Percentiles rank a stretch among this genome's conserved stretches.
phyloP scores from a whole-genome alignment of 2,888 invertebrate species.

The Coleophora deauratella region DNA sequence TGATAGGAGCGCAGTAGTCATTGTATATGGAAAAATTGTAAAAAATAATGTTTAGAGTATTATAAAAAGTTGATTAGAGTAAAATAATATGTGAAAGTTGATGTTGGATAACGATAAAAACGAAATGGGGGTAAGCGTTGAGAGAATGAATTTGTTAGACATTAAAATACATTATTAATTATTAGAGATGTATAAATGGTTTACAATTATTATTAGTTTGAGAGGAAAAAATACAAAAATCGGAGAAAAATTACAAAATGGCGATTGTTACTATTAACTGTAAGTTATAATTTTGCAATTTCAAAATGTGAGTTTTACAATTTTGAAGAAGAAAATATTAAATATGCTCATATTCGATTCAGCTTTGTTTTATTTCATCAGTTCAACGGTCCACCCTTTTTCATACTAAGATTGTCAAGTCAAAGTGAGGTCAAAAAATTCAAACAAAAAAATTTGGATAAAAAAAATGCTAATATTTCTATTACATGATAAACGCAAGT shows the following conservation, averaged over 20 bases:
- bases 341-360: slow-evolving; percentile 70
- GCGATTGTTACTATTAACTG: slow-evolving; percentile 73
- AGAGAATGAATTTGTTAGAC: slow-evolving; percentile 72
- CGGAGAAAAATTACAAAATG: slow-evolving; percentile 57
- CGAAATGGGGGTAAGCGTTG: slow-evolving; percentile 59
- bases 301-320: slow-evolving; percentile 75
- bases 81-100: slow-evolving; percentile 56
- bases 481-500: no score
- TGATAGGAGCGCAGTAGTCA: slow-evolving; percentile 50
- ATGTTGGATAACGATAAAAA: slow-evolving; percentile 57
- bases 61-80: slow-evolving; percentile 60
- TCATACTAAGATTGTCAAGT: no score
- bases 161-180: slow-evolving; percentile 72
- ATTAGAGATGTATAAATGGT: slow-evolving; percentile 73
- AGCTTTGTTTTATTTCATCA: slow-evolving; percentile 37
- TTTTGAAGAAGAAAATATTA: slow-evolving; percentile 74
- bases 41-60: slow-evolving; percentile 65
- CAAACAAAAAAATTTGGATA: no score
- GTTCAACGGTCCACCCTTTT: no score
- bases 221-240: slow-evolving; percentile 57
- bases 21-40: slow-evolving; percentile 59
- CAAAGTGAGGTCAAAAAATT: no score
- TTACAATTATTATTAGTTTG: slow-evolving; percentile 70
- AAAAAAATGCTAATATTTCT: no score
- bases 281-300: slow-evolving; percentile 75